Evolutionary conservation across 2,113 vertebrate species (phyloP).

Genomic region (Neogale vison): DNA sequence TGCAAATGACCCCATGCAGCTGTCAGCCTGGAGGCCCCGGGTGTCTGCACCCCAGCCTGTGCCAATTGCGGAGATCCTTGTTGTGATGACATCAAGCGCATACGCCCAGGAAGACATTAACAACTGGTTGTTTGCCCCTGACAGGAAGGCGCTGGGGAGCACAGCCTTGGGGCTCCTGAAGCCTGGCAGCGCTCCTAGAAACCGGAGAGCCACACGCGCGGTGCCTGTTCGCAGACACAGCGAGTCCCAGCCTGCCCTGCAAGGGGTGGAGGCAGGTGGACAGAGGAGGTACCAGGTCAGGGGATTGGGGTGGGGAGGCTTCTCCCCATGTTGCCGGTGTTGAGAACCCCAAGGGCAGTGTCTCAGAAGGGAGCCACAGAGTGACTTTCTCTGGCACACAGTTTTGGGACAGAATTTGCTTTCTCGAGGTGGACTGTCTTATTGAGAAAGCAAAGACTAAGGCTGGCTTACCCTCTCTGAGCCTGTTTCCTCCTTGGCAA

Average conservation of each 20-base stretch:
- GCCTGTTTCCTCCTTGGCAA: neutral
- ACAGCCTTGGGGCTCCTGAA: neutral
- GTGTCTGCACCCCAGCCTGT: neutral
- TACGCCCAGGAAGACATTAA: constrained; percentile 42
- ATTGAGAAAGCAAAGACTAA: neutral
- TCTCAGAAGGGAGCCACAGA: neutral
- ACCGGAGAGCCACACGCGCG: neutral
- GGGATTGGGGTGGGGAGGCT: accelerated
- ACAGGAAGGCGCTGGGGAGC: neutral
- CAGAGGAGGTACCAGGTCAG: neutral
- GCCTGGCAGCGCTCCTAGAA: neutral
- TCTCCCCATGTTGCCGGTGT: neutral
- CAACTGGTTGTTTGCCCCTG: constrained; percentile 14
- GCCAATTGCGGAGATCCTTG: neutral
- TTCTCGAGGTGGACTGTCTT: neutral
- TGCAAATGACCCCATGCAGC: constrained; percentile 45
- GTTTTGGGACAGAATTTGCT: neutral
- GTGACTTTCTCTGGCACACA: neutral
- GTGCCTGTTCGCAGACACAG: neutral
- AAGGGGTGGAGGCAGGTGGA: neutral
- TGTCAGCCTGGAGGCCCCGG: neutral
- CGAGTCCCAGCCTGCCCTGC: neutral
- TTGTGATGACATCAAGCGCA: constrained; percentile 38
- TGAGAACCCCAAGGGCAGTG: neutral
- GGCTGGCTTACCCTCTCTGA: neutral